Conservation (phyloP, 2,113 vertebrate species). For the Cephalopholis sonnerati region DNA sequence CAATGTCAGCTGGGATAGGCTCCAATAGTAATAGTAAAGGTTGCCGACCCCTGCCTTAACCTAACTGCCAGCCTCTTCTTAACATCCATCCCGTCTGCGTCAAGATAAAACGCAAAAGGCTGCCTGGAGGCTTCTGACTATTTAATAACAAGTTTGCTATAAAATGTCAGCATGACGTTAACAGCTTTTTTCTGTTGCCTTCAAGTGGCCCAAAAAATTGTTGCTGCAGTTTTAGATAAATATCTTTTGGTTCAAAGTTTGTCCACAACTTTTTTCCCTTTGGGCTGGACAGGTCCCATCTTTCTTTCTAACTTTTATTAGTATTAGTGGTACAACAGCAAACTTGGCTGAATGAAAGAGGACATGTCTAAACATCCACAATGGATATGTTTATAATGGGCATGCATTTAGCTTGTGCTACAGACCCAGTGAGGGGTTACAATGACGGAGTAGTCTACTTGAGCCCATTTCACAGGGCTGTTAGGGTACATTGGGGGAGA, state of each 20-base stretch:
- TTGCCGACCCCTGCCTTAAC: too few species aligned
- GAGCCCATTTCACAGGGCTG: background rate
- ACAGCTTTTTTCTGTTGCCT: background rate
- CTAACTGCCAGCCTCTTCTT: too few species aligned
- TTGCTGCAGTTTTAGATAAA: too few species aligned
- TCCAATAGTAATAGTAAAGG: too few species aligned
- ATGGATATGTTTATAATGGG: background rate
- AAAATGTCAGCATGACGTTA: background rate
- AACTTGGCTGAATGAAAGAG: background rate
- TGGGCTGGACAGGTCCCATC: background rate
- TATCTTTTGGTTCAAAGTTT: too few species aligned
- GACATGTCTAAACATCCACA: background rate
- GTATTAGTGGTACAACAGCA: background rate
- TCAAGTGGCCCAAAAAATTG: too few species aligned
- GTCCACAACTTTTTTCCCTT: background rate
- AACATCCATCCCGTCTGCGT: too few species aligned
- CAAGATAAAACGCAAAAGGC: too few species aligned
- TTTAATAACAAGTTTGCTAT: background rate
- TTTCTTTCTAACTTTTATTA: background rate
- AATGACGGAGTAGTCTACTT: background rate
- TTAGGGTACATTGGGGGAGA: background rate
- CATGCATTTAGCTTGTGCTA: background rate
- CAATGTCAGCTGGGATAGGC: too few species aligned
- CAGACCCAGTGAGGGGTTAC: background rate
- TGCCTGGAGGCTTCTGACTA: too few species aligned